Percentiles rank a stretch among this genome's conserved stretches.
Evolutionary conservation across 2,113 vertebrate species (phyloP).

Genomic region (Canis aureus): DNA sequence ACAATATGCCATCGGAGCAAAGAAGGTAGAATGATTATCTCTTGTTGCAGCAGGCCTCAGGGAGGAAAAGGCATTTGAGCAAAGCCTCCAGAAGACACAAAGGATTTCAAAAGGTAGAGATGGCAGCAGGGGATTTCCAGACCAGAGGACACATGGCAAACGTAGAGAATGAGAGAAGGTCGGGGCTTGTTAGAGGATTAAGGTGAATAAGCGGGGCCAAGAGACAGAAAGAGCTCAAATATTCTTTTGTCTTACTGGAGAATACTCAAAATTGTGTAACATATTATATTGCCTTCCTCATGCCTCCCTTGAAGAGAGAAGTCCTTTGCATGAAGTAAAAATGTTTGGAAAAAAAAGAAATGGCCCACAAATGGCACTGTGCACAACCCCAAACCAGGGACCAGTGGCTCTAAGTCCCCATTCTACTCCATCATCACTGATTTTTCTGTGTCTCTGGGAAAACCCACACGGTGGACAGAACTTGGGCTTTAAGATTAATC

Average conservation of each 20-base stretch:
- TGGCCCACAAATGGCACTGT: rapidly evolving
- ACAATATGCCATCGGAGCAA: background rate
- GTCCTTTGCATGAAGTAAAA: slow-evolving; percentile 5
- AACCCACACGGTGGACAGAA: background rate
- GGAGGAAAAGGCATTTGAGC: background rate
- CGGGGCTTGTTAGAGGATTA: background rate
- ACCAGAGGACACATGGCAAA: background rate
- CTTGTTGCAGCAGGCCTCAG: background rate
- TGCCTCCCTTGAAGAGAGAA: background rate
- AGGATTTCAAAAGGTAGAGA: slow-evolving; percentile 45
- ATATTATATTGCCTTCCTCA: background rate
- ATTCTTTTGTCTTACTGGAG: background rate
- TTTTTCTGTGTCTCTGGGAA: background rate
- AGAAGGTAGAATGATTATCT: background rate
- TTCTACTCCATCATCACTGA: background rate
- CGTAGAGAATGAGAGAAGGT: background rate
- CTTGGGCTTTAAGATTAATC: background rate
- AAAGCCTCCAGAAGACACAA: background rate
- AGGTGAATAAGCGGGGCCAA: background rate
- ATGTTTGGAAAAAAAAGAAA: background rate
- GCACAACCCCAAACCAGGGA: too few relatives aligned
- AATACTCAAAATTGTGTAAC: background rate
- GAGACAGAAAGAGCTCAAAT: background rate
- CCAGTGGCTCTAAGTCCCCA: too few relatives aligned
- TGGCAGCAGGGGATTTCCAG: background rate